Base-by-base conservation (phyloP, 1,140 invertebrate species). In the Halesus radiatus region DNA sequence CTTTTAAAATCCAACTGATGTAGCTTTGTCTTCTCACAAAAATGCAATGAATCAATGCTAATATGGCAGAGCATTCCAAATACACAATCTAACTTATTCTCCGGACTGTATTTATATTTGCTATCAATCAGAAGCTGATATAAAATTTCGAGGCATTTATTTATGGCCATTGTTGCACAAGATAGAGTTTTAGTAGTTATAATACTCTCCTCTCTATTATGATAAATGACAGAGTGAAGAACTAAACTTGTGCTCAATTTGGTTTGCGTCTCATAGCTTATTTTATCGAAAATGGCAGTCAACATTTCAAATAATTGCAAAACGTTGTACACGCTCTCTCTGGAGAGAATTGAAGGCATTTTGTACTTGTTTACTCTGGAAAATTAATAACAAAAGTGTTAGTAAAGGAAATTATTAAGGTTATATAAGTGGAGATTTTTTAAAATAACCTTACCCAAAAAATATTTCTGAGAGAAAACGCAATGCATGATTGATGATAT, bases 271-370 rank as follows among this genome's bases (percentile, higher is more conserved):
- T 60, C 32, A 22, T 73, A 29, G 37, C 37, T 72, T 37, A 50
- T 18, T 68, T 64, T 78, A 20, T 80, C 80, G 8, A 78, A 58
- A 23, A 84, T 53, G 10, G 53, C 56, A 10, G 37, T 26, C 18
- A 81, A 56, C 52, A 84, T 60, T 74, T 79, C 76, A 13, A 84
- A 76, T 52, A 81, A 20, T 75, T 81, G 80, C n/a, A 60, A 50
- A 37, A 66, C 23, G 37, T 84, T 81, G 64, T 80, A 81, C 15
- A 68, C 45, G 68, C 80, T 80, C 10, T 80, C 72, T 26, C 3
- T 64, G 20, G 80, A 81, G 62, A 81, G 54, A 26, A 84, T 58
- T 62, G 74, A 29, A 29, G 18, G 10, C 37, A 76, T 32, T 60
- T 81, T 75, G 16, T 58, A 75, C 20, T 56, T 29, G 8, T 81